Percentiles rank a stretch among this genome's conserved stretches.
Evolutionary conservation across 2,888 invertebrate genomes (phyloP).

Genomic region (Scaptomyza cyrtandrae): DNA sequence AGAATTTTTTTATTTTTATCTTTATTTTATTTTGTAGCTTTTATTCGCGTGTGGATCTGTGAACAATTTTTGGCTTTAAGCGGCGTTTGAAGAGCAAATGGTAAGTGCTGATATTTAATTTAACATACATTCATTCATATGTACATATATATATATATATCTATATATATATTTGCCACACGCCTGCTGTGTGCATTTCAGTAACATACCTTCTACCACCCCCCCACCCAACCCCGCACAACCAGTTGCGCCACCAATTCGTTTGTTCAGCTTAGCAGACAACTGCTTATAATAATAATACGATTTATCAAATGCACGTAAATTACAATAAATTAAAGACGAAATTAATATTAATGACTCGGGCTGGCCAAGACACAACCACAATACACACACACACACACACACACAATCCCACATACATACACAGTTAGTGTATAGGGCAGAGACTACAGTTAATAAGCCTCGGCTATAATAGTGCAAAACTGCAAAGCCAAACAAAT

Average conservation of each 20-base stretch:
- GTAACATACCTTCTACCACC: not conserved
- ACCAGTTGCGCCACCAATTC: not conserved
- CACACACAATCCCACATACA: not conserved
- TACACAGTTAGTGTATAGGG: constrained; percentile 3
- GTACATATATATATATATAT: no score
- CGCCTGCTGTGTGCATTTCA: not conserved
- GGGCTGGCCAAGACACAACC: constrained; percentile 53
- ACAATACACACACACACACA: constrained; percentile 17
- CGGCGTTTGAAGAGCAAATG: constrained; percentile 12
- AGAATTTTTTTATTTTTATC: not conserved
- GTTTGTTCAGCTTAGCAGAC: constrained; percentile 10
- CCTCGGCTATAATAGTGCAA: constrained; percentile 44
- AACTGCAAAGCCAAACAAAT: constrained; percentile 60
- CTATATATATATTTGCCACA: constrained; percentile 23
- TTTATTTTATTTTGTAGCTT: constrained; percentile 30
- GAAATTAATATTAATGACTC: constrained; percentile 78
- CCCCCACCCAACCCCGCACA: not conserved
- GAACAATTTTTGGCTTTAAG: constrained; percentile 6
- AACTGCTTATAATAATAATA: constrained; percentile 77
- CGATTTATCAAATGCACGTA: constrained; percentile 80
- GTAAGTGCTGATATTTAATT: constrained; percentile 18
- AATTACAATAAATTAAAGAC: constrained; percentile 80
- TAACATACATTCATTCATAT: constrained; percentile 3
- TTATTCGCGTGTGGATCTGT: not conserved
- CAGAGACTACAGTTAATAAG: constrained; percentile 66